A percentile compares a stretch with the other conserved stretches of the same genome.
phyloP scores from a whole-genome alignment of 1,140 invertebrate species.

The Sinella curviseta region DNA sequence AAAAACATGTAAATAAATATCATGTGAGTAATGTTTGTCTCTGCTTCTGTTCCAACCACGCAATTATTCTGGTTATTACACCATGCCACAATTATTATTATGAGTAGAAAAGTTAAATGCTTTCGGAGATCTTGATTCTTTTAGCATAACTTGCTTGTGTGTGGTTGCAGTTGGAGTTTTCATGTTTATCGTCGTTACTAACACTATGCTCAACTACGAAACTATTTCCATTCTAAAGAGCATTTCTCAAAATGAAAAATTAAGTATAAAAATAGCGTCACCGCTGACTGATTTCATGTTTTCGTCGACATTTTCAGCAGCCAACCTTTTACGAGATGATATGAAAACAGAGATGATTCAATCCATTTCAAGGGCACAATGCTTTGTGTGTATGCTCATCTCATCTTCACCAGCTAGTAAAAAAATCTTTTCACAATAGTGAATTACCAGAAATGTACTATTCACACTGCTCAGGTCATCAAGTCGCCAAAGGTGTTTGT shows the following conservation, averaged over 20 bases:
- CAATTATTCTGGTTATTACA: not conserved
- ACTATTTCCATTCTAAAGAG: too few species aligned
- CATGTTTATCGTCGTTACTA: too few species aligned
- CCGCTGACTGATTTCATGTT: not conserved
- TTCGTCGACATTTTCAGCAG: not conserved
- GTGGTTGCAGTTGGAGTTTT: too few species aligned
- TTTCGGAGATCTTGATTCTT: too few species aligned
- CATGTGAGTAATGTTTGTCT: not conserved
- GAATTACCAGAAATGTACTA: not conserved
- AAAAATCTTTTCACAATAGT: too few species aligned
- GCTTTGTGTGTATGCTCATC: too few species aligned
- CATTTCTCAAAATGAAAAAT: too few species aligned
- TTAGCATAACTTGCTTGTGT: too few species aligned
- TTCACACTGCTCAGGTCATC: slow-evolving; percentile 8
- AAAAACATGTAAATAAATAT: not conserved
- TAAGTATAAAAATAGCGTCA: too few species aligned
- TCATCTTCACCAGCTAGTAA: too few species aligned
- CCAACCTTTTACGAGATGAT: not conserved
- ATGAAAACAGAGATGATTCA: not conserved
- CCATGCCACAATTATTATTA: not conserved
- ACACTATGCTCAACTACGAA: too few species aligned
- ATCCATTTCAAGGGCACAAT: not conserved
- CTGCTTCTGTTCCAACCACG: not conserved
- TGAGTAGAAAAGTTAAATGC: too few species aligned
- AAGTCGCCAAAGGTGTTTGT: slow-evolving; percentile 21